phyloP scores from a whole-genome alignment of 2,888 invertebrate genomes.

The Falcaria lacertinaria region DNA sequence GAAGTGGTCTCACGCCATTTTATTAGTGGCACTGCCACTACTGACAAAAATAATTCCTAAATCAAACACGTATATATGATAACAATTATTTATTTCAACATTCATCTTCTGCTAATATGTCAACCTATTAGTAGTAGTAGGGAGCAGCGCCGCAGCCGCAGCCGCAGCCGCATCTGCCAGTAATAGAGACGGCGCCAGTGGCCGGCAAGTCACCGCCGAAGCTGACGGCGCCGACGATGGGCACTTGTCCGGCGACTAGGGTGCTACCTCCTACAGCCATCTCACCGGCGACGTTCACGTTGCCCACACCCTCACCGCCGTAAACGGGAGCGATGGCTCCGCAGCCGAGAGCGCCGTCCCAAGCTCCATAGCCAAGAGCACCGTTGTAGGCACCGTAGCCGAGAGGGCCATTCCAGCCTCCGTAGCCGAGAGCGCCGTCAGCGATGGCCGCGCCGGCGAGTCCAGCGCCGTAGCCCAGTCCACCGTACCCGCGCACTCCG shows the following conservation, averaged over 20 bases:
- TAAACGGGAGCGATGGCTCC: conserved; percentile 11
- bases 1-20: too few species aligned
- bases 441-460: neutral
- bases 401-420: conserved; percentile 2
- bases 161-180: conserved; percentile 27
- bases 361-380: conserved; percentile 5
- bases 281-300: conserved; percentile 22
- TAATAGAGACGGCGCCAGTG: conserved; percentile 20
- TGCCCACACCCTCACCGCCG: conserved; percentile 28
- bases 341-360: neutral
- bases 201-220: conserved; percentile 26
- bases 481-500: neutral
- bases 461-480: conserved; percentile 2
- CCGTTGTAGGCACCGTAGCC: conserved; percentile 4
- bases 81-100: too few species aligned
- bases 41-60: too few species aligned
- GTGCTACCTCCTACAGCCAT: conserved; percentile 21
- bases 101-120: too few species aligned
- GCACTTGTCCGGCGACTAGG: conserved; percentile 21
- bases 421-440: conserved; percentile 3
- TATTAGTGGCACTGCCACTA: too few species aligned
- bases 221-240: conserved; percentile 25
- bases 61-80: too few species aligned
- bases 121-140: conserved; percentile 5
- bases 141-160: conserved; percentile 20